phyloP scores from a whole-genome alignment of 1,140 invertebrate genomes.

The Papilio dardanus region DNA sequence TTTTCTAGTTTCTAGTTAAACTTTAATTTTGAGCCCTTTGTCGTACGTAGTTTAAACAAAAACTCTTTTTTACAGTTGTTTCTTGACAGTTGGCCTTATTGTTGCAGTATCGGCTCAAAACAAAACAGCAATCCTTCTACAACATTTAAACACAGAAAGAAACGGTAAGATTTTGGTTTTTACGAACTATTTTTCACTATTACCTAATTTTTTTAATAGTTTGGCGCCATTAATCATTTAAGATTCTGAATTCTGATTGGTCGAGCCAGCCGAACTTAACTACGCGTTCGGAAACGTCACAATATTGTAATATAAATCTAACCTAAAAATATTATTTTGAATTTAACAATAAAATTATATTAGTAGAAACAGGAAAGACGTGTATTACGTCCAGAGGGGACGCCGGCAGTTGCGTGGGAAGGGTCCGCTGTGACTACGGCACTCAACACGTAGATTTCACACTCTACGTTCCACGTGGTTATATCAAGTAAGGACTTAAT shows the following conservation, averaged over 20 bases:
- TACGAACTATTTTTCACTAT: neutral
- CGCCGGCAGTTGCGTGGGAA: neutral
- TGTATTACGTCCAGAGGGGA: neutral
- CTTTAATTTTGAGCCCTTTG: too few species aligned
- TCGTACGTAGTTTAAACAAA: too few species aligned
- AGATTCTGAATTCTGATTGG: neutral
- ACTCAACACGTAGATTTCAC: neutral
- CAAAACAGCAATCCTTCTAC: neutral
- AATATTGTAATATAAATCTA: neutral
- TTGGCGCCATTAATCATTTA: neutral
- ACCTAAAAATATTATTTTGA: neutral
- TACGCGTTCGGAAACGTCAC: neutral
- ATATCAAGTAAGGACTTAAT: constrained; percentile 4
- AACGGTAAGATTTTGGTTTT: neutral
- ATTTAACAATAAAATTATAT: neutral
- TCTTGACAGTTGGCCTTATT: neutral
- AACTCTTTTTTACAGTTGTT: neutral
- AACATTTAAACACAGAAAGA: neutral
- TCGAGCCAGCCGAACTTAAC: neutral
- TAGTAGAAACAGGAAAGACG: neutral
- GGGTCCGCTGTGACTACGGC: constrained; percentile 13
- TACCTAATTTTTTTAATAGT: neutral
- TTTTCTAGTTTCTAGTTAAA: too few species aligned
- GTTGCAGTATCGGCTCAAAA: neutral
- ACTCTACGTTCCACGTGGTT: constrained; percentile 27